Evolutionary conservation across 2,797 vertebrate genomes (phyloP).

Genomic region (Sebastes melanostomus): DNA sequence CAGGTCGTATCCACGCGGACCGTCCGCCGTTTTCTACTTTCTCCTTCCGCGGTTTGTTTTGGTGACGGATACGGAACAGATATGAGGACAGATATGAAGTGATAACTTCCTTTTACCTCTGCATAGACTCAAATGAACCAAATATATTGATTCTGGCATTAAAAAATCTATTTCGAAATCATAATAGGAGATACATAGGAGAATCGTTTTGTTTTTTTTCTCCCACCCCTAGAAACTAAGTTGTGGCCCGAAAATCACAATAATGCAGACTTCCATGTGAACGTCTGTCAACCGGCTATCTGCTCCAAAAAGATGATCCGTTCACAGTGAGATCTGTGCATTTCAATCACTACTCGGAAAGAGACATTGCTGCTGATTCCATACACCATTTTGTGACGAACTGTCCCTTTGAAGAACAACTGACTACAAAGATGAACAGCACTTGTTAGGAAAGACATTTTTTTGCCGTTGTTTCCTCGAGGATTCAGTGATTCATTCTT

Average conservation of each 20-base stretch:
- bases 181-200: too few species aligned
- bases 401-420: slow-evolving; percentile 4
- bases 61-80: too few species aligned
- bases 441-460: not conserved
- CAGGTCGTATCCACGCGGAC: too few species aligned
- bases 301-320: not conserved
- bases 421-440: not conserved
- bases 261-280: not conserved
- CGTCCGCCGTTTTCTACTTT: too few species aligned
- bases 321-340: not conserved
- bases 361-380: not conserved
- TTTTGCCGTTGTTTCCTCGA: not conserved
- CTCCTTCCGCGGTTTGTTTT: too few species aligned
- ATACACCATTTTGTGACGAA: not conserved
- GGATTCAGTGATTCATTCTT: slow-evolving; percentile 1
- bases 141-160: too few species aligned
- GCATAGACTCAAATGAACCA: too few species aligned
- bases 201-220: too few species aligned
- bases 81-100: too few species aligned
- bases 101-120: too few species aligned
- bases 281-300: not conserved
- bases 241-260: not conserved
- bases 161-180: too few species aligned
- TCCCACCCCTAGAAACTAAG: not conserved
- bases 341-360: not conserved